These are phyloP conservation scores for Mercenaria mercenaria DNA, from an alignment of 1,140 invertebrate genomes.

Conservation along the genomic window DNA sequence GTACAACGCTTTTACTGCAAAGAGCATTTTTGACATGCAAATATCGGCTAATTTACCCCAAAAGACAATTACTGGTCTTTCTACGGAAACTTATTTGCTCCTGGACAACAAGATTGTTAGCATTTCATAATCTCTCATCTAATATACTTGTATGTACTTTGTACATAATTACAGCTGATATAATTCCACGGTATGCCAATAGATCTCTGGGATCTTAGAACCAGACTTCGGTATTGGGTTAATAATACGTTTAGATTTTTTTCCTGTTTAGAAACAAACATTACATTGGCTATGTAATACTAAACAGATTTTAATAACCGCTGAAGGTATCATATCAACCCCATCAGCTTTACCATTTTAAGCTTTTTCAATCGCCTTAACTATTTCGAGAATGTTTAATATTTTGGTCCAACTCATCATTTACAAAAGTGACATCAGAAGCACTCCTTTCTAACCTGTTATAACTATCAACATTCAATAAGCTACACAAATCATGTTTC, in stretches of 20 bases:
- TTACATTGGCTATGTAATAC: slow-evolving; percentile 3
- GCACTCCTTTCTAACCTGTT: too few relatives aligned
- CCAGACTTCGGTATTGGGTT: slow-evolving; percentile 54
- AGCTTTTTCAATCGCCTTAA: slow-evolving; percentile 10
- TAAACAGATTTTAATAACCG: not conserved
- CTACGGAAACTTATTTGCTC: not conserved
- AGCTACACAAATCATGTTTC: not conserved
- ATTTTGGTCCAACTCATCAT: not conserved
- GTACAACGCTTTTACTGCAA: not conserved
- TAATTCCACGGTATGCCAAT: not conserved
- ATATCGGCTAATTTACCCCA: not conserved
- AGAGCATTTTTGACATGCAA: not conserved
- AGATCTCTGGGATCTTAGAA: too few relatives aligned
- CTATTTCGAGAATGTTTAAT: slow-evolving; percentile 21
- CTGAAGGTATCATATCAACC: not conserved
- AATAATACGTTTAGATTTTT: slow-evolving; percentile 38
- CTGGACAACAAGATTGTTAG: not conserved
- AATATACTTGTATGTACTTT: not conserved
- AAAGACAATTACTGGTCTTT: not conserved
- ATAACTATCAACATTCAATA: not conserved
- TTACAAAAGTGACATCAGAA: not conserved
- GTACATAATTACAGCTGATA: not conserved
- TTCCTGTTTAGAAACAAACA: slow-evolving; percentile 42
- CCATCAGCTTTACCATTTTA: slow-evolving; percentile 15
- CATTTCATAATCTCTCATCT: not conserved